Base-by-base conservation (phyloP, 2,113 vertebrate genomes). In the Proteles cristata region DNA sequence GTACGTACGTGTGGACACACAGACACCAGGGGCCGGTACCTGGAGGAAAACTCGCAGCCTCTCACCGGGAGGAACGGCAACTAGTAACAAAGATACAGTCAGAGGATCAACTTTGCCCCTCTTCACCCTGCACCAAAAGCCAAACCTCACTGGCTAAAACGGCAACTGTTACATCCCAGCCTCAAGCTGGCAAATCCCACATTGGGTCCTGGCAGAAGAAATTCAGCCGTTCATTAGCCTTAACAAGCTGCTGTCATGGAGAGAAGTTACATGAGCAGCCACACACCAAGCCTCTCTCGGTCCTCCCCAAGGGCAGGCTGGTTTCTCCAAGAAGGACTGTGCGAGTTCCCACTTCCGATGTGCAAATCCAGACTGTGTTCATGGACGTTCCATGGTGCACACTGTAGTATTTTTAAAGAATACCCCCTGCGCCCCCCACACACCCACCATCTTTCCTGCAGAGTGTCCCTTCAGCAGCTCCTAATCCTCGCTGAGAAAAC, bases 261-360 rank as follows among this genome's bases (percentile, higher is more conserved):
- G 95, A 92, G 87, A 97, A 95, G 66, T 98, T 97, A 97, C 96
- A 94, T 3, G 91, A 96, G 85, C 96, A 90, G 94, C 97, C 98
- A 98, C 98, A 99, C 98, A 98, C 97, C 95, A 91, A 80, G 94
- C 74, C 83, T 97, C 77, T 84, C 55, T 35, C 95, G 93, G 97
- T 97, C 97, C 96, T 98, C 98, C 94, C 96, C 97, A 98, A 92
- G 71, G 98, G 96, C 94, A 94, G 97, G 96, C 1, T 0, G 69
- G 53, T 65, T 88, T 90, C 91, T 73, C 84, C 83, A 53, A 81
- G 71, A 95, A 1, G 23, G 26, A 90, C 45, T 77, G 76, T 55
- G 55, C 61, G 85, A 90, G 81, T 96, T 95, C 88, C 96, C 84
- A 85, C 77, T 90, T 90, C 28, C 1, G 9, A 61, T 55, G 63